These are phyloP conservation scores for Sesia bembeciformis DNA, from an alignment of 2,888 invertebrate genomes.

Conservation along the genomic window DNA sequence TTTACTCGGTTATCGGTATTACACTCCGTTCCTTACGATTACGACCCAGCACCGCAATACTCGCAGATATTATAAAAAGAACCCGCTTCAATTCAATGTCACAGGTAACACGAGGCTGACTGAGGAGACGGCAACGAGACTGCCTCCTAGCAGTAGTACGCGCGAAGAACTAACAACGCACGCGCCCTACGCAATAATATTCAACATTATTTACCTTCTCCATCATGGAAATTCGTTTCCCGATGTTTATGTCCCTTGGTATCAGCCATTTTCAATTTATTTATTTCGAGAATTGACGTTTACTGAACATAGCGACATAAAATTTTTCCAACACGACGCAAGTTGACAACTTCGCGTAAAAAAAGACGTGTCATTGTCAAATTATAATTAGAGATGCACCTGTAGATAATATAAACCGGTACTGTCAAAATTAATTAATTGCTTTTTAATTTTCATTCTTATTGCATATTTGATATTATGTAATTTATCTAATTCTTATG, in stretches of 20 bases:
- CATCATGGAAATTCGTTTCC: slow-evolving; percentile 65
- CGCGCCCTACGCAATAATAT: slow-evolving; percentile 58
- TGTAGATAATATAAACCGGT: no score
- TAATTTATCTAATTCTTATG: no score
- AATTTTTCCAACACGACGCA: slow-evolving; percentile 70
- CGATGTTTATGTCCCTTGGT: slow-evolving; percentile 66
- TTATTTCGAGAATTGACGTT: slow-evolving; percentile 65
- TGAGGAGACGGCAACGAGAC: slow-evolving; percentile 36
- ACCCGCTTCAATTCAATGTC: slow-evolving; percentile 73
- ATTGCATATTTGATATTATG: no score
- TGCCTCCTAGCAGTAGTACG: slow-evolving; percentile 35
- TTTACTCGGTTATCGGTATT: slow-evolving; percentile 32
- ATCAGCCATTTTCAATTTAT: slow-evolving; percentile 72
- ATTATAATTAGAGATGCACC: background rate
- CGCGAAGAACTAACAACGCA: slow-evolving; percentile 44
- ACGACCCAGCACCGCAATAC: slow-evolving; percentile 57
- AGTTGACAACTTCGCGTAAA: slow-evolving; percentile 46
- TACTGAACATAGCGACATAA: slow-evolving; percentile 69
- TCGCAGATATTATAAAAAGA: slow-evolving; percentile 73
- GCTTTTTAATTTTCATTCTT: no score
- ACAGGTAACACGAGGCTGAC: slow-evolving; percentile 66
- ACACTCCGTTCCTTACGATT: no score
- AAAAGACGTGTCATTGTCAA: slow-evolving; percentile 57
- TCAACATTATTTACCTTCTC: slow-evolving; percentile 69
- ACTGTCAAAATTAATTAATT: no score